These are phyloP conservation scores for Oreochromis tanganicae DNA, from an alignment of 2,113 vertebrate genomes.

Conservation along the genomic window DNA sequence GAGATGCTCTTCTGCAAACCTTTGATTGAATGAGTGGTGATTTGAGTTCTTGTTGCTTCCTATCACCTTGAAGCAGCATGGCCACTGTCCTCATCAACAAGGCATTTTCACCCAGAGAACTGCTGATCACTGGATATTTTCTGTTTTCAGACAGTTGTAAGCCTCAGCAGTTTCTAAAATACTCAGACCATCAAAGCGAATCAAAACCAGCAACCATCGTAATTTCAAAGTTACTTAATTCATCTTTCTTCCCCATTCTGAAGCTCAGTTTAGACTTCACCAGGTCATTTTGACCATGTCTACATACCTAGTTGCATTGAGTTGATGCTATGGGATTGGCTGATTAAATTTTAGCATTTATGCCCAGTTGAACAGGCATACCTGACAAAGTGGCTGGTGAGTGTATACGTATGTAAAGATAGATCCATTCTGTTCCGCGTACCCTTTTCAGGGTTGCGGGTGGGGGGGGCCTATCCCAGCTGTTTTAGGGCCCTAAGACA, in stretches of 20 bases:
- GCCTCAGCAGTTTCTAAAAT: neutral
- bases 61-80: neutral
- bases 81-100: neutral
- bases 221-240: neutral
- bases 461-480: neutral
- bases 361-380: neutral
- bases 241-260: neutral
- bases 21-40: neutral
- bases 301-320: neutral
- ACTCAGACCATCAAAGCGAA: neutral
- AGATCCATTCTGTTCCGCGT: neutral
- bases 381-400: neutral
- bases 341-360: neutral
- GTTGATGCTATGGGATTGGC: neutral
- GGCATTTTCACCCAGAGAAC: neutral
- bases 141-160: neutral
- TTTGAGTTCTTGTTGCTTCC: neutral
- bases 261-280: neutral
- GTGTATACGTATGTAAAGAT: neutral
- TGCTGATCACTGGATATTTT: neutral
- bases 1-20: neutral
- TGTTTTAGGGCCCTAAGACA: neutral
- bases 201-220: neutral
- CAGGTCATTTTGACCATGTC: neutral
- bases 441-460: neutral